phyloP scores from a whole-genome alignment of 2,113 vertebrate genomes.

The Triplophysa tibetana region DNA sequence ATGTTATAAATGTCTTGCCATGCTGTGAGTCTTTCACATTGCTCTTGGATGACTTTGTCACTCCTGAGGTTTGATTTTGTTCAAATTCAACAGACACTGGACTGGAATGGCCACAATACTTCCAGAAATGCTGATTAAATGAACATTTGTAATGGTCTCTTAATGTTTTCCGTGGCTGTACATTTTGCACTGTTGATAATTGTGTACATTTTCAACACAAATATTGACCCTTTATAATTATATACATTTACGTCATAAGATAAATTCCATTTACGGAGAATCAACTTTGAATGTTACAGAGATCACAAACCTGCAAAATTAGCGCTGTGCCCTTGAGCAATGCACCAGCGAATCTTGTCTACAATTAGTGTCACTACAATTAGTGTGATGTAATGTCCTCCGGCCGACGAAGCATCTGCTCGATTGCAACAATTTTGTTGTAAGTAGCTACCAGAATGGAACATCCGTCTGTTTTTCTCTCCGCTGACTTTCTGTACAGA shows the following conservation, averaged over 20 bases:
- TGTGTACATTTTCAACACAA: no score
- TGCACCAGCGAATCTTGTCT: conserved; percentile 9
- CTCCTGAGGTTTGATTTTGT: no score
- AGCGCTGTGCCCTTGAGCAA: not conserved
- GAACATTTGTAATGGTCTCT: no score
- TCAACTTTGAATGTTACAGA: not conserved
- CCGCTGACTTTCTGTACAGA: conserved; percentile 4
- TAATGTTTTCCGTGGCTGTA: no score
- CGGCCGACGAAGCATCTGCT: conserved; percentile 25
- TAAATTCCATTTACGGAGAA: not conserved
- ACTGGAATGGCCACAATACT: no score
- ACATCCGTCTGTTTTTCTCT: conserved; percentile 17
- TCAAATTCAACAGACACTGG: no score
- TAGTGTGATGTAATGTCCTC: conserved; percentile 24
- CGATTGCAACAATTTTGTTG: not conserved
- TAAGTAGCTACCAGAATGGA: not conserved
- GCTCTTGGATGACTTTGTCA: no score
- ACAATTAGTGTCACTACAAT: conserved; percentile 29
- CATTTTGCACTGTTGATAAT: no score
- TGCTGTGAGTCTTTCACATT: no score
- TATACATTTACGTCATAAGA: not conserved
- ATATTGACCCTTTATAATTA: not conserved
- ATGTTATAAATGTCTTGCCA: not conserved
- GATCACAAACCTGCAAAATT: not conserved
- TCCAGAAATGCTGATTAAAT: no score